Base-by-base conservation (phyloP, 1,140 invertebrate genomes). In the Zeugodacus cucurbitae region DNA sequence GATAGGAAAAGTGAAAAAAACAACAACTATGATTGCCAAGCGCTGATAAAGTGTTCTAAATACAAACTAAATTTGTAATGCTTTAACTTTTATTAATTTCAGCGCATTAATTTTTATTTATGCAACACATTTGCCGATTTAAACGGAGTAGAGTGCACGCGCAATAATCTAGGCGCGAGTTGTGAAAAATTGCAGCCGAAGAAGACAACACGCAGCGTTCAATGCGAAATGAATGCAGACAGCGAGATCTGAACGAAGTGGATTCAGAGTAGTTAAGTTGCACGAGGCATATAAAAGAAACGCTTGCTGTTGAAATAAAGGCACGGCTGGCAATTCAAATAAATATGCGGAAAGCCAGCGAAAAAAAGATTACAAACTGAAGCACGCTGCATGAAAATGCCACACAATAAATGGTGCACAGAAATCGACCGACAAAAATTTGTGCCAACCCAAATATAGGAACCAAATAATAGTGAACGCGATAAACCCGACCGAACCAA, bases 391-490 rank as follows among this genome's bases (percentile, higher is more conserved):
- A n/a, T 74, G 67, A 82, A 70, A 82, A 82, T 82, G 74, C 74
- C 74, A 48, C 74, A 34, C 41, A 82, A 82, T 82, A 82, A 82
- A 82, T 82, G 74, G 74, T 82, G 74, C 74, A 82, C 74, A 82
- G 74, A 82, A 82, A 82, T 82, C 41, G 34, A 82, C 74, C 74
- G 74, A 48, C 8, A 82, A 82, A 78, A 74, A 41, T 74, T 37
- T 44, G 29, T 74, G 70, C 70, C 70, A 74, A 74, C 70, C 70
- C 70, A 74, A 82, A 82, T 82, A 82, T 82, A 17, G 74, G 22
- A 11, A 82, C 22, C 41, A 48, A 82, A 82, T 82, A 82, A 82
- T 82, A 82, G 74, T 82, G 74, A 82, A 82, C 29, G 74, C 74
- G 74, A 78, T 48, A 78, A 78, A 34, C 14, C 22, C 14, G 32